phyloP scores from a whole-genome alignment of 2,113 vertebrate species.

The Anoplopoma fimbria region DNA sequence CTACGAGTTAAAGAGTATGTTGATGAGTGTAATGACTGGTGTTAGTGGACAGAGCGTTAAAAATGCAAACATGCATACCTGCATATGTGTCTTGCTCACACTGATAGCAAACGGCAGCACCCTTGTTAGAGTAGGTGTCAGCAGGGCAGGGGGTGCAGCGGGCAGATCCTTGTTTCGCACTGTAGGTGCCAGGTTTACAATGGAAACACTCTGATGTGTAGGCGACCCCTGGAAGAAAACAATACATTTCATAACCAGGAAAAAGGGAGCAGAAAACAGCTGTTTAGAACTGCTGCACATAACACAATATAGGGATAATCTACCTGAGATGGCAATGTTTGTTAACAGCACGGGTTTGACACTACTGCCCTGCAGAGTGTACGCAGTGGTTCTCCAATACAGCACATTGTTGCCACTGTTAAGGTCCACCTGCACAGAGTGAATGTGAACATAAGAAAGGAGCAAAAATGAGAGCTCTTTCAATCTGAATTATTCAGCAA shows the following conservation, averaged over 20 bases:
- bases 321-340: constrained; percentile 94
- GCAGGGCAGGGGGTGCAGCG: constrained; percentile 87
- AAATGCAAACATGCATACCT: constrained; percentile 77
- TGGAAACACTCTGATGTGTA: constrained; percentile 97
- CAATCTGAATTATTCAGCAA: not conserved
- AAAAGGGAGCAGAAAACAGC: not conserved
- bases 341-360: constrained; percentile 91
- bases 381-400: constrained; percentile 92
- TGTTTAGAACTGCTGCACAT: not conserved
- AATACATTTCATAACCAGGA: constrained; percentile 27
- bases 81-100: constrained; percentile 88
- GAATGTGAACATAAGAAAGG: not conserved
- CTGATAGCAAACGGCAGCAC: constrained; percentile 88
- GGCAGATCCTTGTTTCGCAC: constrained; percentile 85
- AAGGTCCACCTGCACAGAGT: constrained; percentile 84
- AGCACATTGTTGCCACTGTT: constrained; percentile 93
- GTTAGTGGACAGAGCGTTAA: not conserved
- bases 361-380: constrained; percentile 80
- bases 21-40: not conserved
- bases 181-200: constrained; percentile 93
- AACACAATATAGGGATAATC: not conserved
- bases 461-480: not conserved
- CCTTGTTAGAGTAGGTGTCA: constrained; percentile 89
- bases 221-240: constrained; percentile 86
- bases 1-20: not conserved